phyloP scores from a whole-genome alignment of 2,113 vertebrate species.

The Charina bottae region DNA sequence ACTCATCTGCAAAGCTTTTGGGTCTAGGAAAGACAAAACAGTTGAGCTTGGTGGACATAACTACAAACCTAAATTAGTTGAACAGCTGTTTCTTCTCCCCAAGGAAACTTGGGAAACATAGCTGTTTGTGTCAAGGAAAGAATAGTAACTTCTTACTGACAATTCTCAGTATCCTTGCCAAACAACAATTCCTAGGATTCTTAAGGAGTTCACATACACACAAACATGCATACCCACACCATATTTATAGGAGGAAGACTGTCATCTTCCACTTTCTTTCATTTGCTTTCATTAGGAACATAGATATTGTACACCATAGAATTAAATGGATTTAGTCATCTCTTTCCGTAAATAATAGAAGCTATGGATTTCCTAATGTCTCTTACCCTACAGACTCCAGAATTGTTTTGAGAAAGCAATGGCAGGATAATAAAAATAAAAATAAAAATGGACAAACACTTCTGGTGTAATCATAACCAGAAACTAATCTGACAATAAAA shows the following conservation, averaged over 20 bases:
- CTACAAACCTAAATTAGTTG: neutral
- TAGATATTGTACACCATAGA: neutral
- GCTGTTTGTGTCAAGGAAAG: neutral
- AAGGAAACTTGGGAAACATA: neutral
- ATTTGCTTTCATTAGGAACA: neutral
- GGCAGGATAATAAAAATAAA: no score
- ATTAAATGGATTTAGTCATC: slow-evolving; percentile 7
- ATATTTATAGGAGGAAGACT: neutral
- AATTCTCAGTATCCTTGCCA: neutral
- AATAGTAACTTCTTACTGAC: neutral
- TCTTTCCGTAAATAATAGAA: neutral
- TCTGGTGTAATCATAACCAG: neutral
- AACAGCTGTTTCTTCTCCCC: neutral
- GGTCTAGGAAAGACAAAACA: neutral
- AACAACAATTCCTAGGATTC: slow-evolving; percentile 1
- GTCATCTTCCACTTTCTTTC: neutral
- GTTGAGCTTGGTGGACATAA: neutral
- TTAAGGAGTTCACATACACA: neutral
- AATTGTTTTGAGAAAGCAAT: no score
- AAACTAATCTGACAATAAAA: neutral
- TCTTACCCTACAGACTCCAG: neutral
- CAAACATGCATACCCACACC: neutral
- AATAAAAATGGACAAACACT: neutral
- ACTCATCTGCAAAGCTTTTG: neutral
- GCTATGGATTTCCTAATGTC: neutral